Conservation (phyloP, 2,888 invertebrate species). For the Ischnus inquisitorius region DNA sequence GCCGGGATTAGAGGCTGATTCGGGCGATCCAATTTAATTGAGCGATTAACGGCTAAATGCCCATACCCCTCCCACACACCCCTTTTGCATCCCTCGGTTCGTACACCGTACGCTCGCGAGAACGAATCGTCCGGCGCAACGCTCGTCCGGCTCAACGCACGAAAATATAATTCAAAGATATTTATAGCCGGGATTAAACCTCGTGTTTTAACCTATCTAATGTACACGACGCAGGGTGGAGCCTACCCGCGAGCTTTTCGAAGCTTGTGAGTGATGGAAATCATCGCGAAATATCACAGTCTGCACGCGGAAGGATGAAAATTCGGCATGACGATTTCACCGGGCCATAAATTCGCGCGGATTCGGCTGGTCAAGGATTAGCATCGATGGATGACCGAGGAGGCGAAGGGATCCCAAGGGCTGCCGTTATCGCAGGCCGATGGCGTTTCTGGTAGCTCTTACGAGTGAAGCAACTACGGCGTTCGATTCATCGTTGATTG, state of each 20-base stretch:
- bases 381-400: not conserved
- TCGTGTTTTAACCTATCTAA: conserved; percentile 83
- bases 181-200: conserved; percentile 84
- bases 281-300: conserved; percentile 14
- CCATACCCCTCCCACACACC: conserved; percentile 62
- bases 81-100: conserved; percentile 61
- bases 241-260: not conserved
- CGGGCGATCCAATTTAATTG: conserved; percentile 85
- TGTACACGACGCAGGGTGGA: conserved; percentile 77
- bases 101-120: conserved; percentile 38
- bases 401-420: not conserved
- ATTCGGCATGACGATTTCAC: not conserved
- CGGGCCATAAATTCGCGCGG: conserved; percentile 14
- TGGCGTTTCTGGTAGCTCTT: not conserved
- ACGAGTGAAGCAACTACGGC: not conserved
- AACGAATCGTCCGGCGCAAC: conserved; percentile 64
- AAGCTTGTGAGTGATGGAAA: conserved; percentile 33
- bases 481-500: not conserved
- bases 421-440: not conserved
- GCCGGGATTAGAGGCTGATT: conserved; percentile 83
- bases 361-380: not conserved
- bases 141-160: conserved; percentile 71
- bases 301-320: not conserved
- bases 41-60: conserved; percentile 85
- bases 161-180: conserved; percentile 85